These are phyloP conservation scores for Drosophila meridionalis DNA, from an alignment of 2,888 invertebrate species.

Conservation along the genomic window DNA sequence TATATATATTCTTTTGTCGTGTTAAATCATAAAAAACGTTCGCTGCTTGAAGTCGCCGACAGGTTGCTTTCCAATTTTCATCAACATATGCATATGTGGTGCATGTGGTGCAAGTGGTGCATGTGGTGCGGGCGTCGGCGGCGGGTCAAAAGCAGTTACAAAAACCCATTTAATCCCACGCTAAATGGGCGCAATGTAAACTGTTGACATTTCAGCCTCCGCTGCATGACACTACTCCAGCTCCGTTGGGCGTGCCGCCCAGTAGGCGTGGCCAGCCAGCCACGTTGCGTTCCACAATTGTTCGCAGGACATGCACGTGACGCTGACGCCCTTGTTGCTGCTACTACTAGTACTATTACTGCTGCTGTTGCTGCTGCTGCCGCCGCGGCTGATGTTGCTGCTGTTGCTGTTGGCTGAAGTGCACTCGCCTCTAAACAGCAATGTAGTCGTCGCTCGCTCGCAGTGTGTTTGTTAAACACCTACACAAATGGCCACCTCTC, in stretches of 20 bases:
- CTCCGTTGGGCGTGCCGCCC: background rate
- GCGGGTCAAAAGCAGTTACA: slow-evolving; percentile 62
- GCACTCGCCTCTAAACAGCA: slow-evolving; percentile 69
- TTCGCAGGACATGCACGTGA: slow-evolving; percentile 61
- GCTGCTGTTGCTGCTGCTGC: slow-evolving; percentile 28
- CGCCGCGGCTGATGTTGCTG: slow-evolving; percentile 24
- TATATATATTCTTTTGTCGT: slow-evolving; percentile 16
- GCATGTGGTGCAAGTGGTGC: slow-evolving; percentile 7
- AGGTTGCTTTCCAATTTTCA: slow-evolving; percentile 65
- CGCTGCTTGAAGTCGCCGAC: slow-evolving; percentile 67
- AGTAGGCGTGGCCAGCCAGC: slow-evolving; percentile 26
- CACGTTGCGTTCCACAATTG: slow-evolving; percentile 47
- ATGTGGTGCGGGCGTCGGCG: slow-evolving; percentile 5
- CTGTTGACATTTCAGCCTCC: slow-evolving; percentile 77
- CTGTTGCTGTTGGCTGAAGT: slow-evolving; percentile 42
- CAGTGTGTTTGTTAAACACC: slow-evolving; percentile 75
- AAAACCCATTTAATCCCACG: slow-evolving; percentile 78
- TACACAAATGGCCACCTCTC: slow-evolving; percentile 59
- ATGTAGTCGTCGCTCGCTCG: slow-evolving; percentile 42
- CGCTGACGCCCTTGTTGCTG: slow-evolving; percentile 22
- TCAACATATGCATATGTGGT: slow-evolving; percentile 50
- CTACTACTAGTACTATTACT: background rate
- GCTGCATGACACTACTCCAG: slow-evolving; percentile 61
- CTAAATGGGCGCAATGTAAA: slow-evolving; percentile 78
- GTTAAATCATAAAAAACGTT: slow-evolving; percentile 41